Evolutionary conservation across 1,140 invertebrate species (phyloP), one percentile per base, ranked within the genome.

Genomic region (Megalonaias nervosa): DNA sequence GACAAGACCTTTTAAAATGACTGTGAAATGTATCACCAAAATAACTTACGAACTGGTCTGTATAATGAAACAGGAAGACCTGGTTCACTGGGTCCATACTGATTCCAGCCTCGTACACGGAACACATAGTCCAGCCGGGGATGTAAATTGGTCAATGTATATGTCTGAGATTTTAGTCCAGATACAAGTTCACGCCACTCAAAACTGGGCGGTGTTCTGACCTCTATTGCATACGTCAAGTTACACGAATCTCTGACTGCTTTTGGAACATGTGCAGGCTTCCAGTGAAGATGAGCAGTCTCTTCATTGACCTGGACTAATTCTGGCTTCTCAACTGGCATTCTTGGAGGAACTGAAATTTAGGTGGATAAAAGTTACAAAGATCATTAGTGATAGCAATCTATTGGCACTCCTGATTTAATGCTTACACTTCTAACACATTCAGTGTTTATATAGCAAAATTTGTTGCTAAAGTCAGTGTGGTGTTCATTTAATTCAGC

Each of bases 41-140:
- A 64, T 14, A 21, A 77, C 84, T 77, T 76, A 89, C 88, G 84
- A 48, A 79, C 67, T 38, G 85, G 85, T 71, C 89, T 83, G 77
- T 87, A 85, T 14, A 87, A 81, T 21, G 84, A 86, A 4, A 87
- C 85, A 48, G 97, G 98, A 57, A 93, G 93, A 11, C 94, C 95
- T 5, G 97, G 96, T 82, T 99, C 97, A 21, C 97, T 98, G 74
- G 95, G 94, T 65, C 98, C 98, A 88, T 98, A 98, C 87, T 98
- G 95, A 91, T 99, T 99, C 90, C 98, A 97, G 74, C 97, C 98
- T 93, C 97, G 95, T 2, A 99, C 97, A 69, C 97, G 93, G 93
- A 99, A 99, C 77, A 99, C 96, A 89, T 99, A 99, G 55, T 96
- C 95, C 81, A 94, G 93, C 59, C 96, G 96, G 5, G 88, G 87